Evolutionary conservation across 1,140 invertebrate species (phyloP).

Genomic region (Manduca sexta): DNA sequence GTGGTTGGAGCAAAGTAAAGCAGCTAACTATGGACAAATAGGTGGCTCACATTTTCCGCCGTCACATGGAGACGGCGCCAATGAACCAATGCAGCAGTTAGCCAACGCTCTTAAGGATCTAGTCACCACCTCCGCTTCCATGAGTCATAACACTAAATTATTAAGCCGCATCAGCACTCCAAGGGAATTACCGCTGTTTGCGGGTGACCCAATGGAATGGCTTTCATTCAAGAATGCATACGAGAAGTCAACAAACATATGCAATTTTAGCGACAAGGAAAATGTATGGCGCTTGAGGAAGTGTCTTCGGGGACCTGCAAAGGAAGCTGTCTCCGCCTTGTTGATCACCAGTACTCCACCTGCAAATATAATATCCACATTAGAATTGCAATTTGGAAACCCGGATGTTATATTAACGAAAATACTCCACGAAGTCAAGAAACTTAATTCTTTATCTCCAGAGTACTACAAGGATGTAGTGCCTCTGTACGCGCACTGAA

Average conservation of each 20-base stretch:
- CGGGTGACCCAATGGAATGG: constrained; percentile 23
- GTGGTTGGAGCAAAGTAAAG: no score
- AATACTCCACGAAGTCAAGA: no score
- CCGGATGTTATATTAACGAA: no score
- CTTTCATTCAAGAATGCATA: constrained; percentile 21
- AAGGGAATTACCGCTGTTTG: neutral
- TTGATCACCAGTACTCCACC: constrained; percentile 21
- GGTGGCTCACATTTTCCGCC: no score
- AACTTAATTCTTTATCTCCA: constrained; percentile 1
- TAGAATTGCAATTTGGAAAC: no score
- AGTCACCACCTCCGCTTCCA: no score
- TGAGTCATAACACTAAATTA: no score
- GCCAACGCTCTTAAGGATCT: no score
- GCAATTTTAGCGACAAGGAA: constrained; percentile 11
- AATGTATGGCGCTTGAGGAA: constrained; percentile 10
- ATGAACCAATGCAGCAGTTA: no score
- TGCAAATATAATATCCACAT: constrained; percentile 18
- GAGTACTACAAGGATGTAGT: constrained; percentile 16
- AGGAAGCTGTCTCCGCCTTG: constrained; percentile 23
- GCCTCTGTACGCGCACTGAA: constrained; percentile 6
- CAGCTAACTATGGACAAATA: no score
- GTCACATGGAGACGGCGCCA: no score
- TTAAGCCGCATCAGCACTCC: neutral
- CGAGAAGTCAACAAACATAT: constrained; percentile 16
- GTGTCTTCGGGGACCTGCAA: constrained; percentile 19